Evolutionary conservation across 2,888 invertebrate genomes (phyloP).

Genomic region (Ommatoiulus sabulosus): DNA sequence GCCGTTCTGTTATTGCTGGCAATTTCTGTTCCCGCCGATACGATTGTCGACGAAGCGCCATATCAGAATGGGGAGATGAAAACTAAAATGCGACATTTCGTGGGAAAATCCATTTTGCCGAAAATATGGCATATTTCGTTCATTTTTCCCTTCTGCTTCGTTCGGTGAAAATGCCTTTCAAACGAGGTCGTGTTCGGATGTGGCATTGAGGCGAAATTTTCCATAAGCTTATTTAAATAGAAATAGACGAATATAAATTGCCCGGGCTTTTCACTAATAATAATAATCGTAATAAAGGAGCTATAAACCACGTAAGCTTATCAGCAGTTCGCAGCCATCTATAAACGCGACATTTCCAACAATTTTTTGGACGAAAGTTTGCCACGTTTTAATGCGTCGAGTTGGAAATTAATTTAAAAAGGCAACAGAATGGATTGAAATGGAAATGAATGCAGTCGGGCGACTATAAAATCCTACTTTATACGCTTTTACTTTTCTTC

Average conservation of each 20-base stretch:
- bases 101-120: not conserved
- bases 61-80: not conserved
- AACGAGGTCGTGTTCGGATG: not conserved
- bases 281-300: not conserved
- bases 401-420: not conserved
- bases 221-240: constrained; percentile 46
- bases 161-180: not conserved
- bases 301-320: not conserved
- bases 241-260: constrained; percentile 28
- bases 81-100: not conserved
- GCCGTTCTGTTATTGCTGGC: constrained; percentile 31
- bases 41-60: not conserved
- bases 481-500: not conserved
- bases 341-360: not conserved
- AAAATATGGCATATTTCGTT: not conserved
- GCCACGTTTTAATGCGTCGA: not conserved
- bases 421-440: not conserved
- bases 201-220: not conserved
- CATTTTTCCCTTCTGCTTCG: not conserved
- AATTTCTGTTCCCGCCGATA: constrained; percentile 33
- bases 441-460: constrained; percentile 16
- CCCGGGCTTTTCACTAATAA: not conserved
- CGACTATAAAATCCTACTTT: constrained; percentile 13
- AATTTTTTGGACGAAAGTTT: not conserved
- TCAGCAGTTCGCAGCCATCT: constrained; percentile 39